Conservation (phyloP, 2,113 vertebrate species). For the Crotalus tigris region DNA sequence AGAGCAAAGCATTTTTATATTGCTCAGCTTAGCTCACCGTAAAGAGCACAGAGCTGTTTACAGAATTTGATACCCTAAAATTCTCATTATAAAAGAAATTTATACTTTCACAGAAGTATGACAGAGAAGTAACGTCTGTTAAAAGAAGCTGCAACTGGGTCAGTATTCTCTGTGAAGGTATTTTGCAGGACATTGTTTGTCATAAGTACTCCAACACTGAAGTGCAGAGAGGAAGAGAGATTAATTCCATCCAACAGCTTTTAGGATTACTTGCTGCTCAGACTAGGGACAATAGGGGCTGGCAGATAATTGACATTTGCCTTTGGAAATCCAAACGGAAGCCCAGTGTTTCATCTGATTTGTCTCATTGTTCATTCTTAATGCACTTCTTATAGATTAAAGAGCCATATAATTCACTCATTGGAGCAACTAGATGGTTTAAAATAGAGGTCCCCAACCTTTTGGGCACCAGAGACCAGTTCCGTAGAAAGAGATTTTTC, state of each 20-base stretch:
- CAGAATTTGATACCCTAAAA: too few species aligned
- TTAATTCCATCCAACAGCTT: slow-evolving; percentile 35
- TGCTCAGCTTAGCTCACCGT: too few species aligned
- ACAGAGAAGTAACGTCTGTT: slow-evolving; percentile 20
- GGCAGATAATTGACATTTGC: neutral
- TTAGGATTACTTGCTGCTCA: neutral
- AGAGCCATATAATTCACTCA: neutral
- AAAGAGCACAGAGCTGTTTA: too few species aligned
- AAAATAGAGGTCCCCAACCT: neutral
- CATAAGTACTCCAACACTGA: neutral
- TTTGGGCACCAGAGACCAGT: too few species aligned
- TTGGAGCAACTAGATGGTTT: slow-evolving; percentile 36
- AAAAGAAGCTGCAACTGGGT: neutral
- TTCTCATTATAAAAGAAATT: too few species aligned
- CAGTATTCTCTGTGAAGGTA: neutral
- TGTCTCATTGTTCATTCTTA: slow-evolving; percentile 48
- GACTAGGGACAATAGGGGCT: neutral
- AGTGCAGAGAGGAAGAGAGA: slow-evolving; percentile 19
- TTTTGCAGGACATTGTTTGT: slow-evolving; percentile 4
- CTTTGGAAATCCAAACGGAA: slow-evolving; percentile 18
- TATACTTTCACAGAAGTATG: slow-evolving; percentile 17
- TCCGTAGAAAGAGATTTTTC: too few species aligned
- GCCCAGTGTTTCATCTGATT: slow-evolving; percentile 39
- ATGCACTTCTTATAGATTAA: neutral
- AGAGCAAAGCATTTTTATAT: too few species aligned